Evolutionary conservation across 2,888 invertebrate genomes (phyloP).

Genomic region (Amiota communis): DNA sequence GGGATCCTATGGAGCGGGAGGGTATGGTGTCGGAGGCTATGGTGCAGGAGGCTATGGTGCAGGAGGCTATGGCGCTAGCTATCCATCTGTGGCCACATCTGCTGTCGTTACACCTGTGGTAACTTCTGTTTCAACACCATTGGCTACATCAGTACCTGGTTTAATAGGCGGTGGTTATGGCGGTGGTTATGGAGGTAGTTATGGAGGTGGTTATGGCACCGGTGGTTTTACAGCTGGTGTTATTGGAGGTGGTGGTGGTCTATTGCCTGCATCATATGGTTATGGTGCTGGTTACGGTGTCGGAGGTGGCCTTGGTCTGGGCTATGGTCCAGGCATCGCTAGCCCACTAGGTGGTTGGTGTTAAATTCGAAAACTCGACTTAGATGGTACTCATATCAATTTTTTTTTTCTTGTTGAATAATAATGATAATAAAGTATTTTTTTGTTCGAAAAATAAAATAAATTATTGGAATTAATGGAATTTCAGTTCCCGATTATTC

Average conservation of each 20-base stretch:
- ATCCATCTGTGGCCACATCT: constrained; percentile 57
- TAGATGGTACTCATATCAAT: neutral
- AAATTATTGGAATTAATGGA: no score
- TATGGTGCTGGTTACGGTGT: constrained; percentile 53
- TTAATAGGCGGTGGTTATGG: constrained; percentile 33
- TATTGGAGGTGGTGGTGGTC: constrained; percentile 37
- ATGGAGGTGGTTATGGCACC: constrained; percentile 39
- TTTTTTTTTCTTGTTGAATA: constrained; percentile 17
- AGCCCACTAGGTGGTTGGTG: constrained; percentile 51
- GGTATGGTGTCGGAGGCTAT: constrained; percentile 40
- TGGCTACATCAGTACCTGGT: constrained; percentile 48
- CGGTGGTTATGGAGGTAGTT: constrained; percentile 36
- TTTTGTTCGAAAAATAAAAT: neutral
- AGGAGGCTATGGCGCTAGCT: constrained; percentile 50
- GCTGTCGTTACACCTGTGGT: constrained; percentile 62
- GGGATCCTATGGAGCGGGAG: constrained; percentile 40
- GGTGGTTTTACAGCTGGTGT: constrained; percentile 29
- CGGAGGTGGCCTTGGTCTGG: constrained; percentile 53
- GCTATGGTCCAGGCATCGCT: constrained; percentile 38
- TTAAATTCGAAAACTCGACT: constrained; percentile 37
- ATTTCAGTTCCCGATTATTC: no score
- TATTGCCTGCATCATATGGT: constrained; percentile 51
- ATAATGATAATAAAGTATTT: neutral
- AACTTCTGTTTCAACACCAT: constrained; percentile 58
- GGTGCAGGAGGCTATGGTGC: constrained; percentile 46